Percentiles rank a stretch among this genome's conserved stretches.
Conservation (phyloP, 2,888 invertebrate genomes). For the Hydrotaea cyrtoneurina region DNA sequence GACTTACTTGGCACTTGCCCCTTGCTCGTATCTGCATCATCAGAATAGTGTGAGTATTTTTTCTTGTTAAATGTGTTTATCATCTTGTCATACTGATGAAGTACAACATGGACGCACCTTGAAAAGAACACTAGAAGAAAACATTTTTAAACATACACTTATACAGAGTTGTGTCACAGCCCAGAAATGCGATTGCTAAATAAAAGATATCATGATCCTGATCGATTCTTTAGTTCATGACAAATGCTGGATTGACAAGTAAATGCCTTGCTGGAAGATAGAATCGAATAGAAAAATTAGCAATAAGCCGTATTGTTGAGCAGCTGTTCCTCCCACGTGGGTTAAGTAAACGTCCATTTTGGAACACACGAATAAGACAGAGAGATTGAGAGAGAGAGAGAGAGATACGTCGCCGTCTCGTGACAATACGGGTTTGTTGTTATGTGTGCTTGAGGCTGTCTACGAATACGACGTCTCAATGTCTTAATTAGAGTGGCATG, state of each 20-base stretch:
- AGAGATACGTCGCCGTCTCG: neutral
- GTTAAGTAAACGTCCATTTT: neutral
- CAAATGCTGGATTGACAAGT: neutral
- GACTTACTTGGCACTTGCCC: too few species aligned
- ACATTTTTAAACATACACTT: neutral
- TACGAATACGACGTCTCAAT: conserved; percentile 45
- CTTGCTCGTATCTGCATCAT: too few species aligned
- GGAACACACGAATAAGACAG: neutral
- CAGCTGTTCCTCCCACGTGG: neutral
- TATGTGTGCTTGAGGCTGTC: too few species aligned
- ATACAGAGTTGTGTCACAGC: neutral
- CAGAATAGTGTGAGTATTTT: too few species aligned
- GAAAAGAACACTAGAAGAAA: neutral
- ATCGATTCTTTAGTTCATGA: neutral
- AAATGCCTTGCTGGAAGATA: too few species aligned
- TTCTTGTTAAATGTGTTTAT: neutral
- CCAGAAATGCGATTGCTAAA: too few species aligned
- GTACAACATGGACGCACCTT: neutral
- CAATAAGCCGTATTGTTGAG: neutral
- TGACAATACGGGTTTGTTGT: neutral
- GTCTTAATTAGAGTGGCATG: conserved; percentile 58
- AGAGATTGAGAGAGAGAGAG: neutral
- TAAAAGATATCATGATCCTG: neutral
- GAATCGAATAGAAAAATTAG: too few species aligned
- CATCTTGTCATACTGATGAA: neutral